Conservation (phyloP, 2,888 invertebrate genomes). For the Dryococelus australis region DNA sequence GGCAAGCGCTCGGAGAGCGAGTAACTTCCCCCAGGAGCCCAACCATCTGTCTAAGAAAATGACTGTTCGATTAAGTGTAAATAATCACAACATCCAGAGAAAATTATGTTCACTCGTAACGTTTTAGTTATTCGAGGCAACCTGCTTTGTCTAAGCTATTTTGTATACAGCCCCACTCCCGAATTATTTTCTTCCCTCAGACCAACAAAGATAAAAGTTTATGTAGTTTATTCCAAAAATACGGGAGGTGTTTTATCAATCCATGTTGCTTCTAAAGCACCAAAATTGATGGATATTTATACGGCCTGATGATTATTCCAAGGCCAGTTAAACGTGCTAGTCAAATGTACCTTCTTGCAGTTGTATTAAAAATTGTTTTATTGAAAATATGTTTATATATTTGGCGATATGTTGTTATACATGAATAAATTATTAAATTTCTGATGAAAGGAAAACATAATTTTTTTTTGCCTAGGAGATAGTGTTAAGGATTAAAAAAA, state of each 20-base stretch:
- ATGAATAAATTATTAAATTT: conserved; percentile 27
- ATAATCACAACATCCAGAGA: neutral
- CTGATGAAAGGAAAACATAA: neutral
- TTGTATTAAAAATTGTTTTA: neutral
- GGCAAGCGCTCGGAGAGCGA: conserved; percentile 60
- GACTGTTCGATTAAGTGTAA: neutral
- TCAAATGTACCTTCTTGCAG: conserved; percentile 28
- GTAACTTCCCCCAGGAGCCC: neutral
- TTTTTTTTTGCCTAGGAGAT: neutral
- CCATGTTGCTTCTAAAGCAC: neutral
- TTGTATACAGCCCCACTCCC: neutral
- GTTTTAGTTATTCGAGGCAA: conserved; percentile 22
- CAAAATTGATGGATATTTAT: neutral
- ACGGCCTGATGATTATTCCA: neutral
- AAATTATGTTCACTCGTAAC: neutral
- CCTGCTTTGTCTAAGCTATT: neutral
- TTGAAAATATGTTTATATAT: neutral
- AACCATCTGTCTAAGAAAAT: neutral
- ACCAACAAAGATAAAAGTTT: neutral
- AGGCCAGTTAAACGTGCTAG: conserved; percentile 11
- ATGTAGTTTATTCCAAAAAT: neutral
- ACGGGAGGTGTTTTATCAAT: neutral
- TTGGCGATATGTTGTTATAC: conserved; percentile 23
- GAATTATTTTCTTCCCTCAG: neutral
- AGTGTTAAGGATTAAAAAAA: too few species aligned